These are phyloP conservation scores for Nothocercus nigrocapillus DNA, from an alignment of 2,113 vertebrate species.

Conservation along the genomic window DNA sequence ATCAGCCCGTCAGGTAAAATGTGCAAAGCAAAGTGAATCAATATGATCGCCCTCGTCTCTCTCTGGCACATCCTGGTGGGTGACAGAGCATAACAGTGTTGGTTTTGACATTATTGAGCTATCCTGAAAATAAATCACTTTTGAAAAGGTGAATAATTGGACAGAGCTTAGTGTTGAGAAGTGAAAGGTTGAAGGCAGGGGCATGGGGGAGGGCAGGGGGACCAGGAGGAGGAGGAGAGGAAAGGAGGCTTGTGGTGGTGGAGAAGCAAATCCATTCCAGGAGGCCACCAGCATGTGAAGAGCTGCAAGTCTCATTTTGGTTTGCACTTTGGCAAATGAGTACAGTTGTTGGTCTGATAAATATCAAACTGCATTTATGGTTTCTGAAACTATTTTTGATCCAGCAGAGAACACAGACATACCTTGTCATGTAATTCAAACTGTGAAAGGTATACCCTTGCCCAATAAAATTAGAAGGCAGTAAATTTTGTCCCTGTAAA, in stretches of 20 bases:
- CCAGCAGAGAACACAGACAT: slow-evolving; percentile 9
- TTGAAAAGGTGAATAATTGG: slow-evolving; percentile 73
- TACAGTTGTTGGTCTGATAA: slow-evolving; percentile 9
- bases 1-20: slow-evolving; percentile 64
- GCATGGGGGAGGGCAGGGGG: not conserved
- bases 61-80: slow-evolving; percentile 25
- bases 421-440: slow-evolving; percentile 2
- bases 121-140: slow-evolving; percentile 75
- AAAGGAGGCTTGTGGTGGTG: rapidly evolving
- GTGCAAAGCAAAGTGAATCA: slow-evolving; percentile 53
- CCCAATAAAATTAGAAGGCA: slow-evolving; percentile 36
- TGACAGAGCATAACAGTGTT: slow-evolving; percentile 66
- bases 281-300: not conserved
- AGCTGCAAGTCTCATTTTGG: not conserved
- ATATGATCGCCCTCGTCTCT: not conserved
- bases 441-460: not conserved
- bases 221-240: not conserved
- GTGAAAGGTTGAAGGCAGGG: slow-evolving; percentile 8
- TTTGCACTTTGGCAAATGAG: slow-evolving; percentile 19
- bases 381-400: slow-evolving; percentile 44
- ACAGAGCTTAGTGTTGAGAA: slow-evolving; percentile 66
- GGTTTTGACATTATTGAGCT: slow-evolving; percentile 72
- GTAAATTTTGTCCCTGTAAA: slow-evolving; percentile 38
- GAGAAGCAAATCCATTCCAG: not conserved
- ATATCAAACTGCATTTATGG: not conserved